Conservation (phyloP, 2,797 vertebrate genomes). For the Anableps anableps region DNA sequence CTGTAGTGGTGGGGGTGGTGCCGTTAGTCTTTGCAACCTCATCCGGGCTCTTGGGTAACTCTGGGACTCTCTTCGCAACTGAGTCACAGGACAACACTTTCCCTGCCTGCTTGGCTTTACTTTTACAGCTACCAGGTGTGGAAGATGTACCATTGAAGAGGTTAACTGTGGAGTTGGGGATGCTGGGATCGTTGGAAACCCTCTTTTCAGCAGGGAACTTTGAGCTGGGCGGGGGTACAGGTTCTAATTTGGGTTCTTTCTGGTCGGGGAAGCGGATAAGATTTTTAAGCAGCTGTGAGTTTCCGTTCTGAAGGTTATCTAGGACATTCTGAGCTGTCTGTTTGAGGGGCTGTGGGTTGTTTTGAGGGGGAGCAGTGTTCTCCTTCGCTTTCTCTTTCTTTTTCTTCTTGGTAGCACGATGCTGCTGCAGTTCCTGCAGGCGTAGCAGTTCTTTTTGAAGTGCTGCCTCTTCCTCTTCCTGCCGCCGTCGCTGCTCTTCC, state of each 20-base stretch:
- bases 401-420: slow-evolving; percentile 92
- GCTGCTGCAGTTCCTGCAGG: slow-evolving; percentile 91
- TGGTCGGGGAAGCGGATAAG: slow-evolving; percentile 73
- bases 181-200: slow-evolving; percentile 78
- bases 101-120: slow-evolving; percentile 81
- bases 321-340: slow-evolving; percentile 83
- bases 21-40: slow-evolving; percentile 61
- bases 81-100: slow-evolving; percentile 69
- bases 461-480: slow-evolving; percentile 86
- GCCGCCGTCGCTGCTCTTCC: slow-evolving; percentile 83
- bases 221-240: slow-evolving; percentile 54
- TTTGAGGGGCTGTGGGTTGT: slow-evolving; percentile 83
- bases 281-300: slow-evolving; percentile 73
- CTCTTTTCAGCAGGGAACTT: slow-evolving; percentile 81
- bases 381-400: slow-evolving; percentile 89
- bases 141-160: slow-evolving; percentile 81
- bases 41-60: slow-evolving; percentile 69
- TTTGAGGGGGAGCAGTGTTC: slow-evolving; percentile 72
- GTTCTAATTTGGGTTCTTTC: slow-evolving; percentile 64
- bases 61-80: slow-evolving; percentile 71
- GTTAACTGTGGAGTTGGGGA: slow-evolving; percentile 71
- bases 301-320: slow-evolving; percentile 82
- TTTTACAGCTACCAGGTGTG: slow-evolving; percentile 80
- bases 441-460: slow-evolving; percentile 90
- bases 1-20: slow-evolving; percentile 42